Evolutionary conservation across 2,113 vertebrate species (phyloP), one percentile per base, ranked within the genome.

Genomic region (Leiothrix lutea): DNA sequence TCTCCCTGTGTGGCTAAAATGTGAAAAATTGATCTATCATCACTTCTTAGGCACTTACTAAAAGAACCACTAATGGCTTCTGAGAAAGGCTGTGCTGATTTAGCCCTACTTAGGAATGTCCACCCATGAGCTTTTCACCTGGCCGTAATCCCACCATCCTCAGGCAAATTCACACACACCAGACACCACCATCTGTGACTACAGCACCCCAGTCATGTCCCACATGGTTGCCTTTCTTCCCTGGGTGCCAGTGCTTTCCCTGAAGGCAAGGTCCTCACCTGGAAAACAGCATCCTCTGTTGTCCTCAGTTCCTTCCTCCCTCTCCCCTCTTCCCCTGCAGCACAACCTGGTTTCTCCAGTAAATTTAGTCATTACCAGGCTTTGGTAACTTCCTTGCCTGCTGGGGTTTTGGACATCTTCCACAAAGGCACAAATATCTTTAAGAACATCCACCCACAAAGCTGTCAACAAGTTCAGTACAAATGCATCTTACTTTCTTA

Each of bases 161-260:
- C 4, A 2, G 21, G 62, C 17, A 50, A 38, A 87, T 38, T 25
- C 57, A 45, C 9, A 4, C 11, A 57, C 5, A 18, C 2, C 29
- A 60, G 1, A 17, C 33, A 60, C 15, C 23, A 38, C 18, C 29
- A 3, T 17, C 57, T 40, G 16, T 38, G 48, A 19, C 17, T 36
- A 33, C 4, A 1, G 48, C 38, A 56, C 11, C 23, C 7, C 17
- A 54, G 0, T 12, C 2, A 0, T 8, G 25, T 42, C 31, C 60
- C 54, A 38, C 8, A 4, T 4, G 40, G n/a, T 8, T 77, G 54
- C 29, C 33, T 60, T 77, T 73, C 33, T 80, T 28, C 18, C 15
- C 33, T 31, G 48, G 6, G 10, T 72, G 21, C 19, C 42, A 45
- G 31, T 14, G 20, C 12, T 36, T 33, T 21, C 31, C 42, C 35